A percentile compares a stretch with the other conserved stretches of the same genome.
Conservation (phyloP, 2,113 vertebrate species). For the Zeus faber region DNA sequence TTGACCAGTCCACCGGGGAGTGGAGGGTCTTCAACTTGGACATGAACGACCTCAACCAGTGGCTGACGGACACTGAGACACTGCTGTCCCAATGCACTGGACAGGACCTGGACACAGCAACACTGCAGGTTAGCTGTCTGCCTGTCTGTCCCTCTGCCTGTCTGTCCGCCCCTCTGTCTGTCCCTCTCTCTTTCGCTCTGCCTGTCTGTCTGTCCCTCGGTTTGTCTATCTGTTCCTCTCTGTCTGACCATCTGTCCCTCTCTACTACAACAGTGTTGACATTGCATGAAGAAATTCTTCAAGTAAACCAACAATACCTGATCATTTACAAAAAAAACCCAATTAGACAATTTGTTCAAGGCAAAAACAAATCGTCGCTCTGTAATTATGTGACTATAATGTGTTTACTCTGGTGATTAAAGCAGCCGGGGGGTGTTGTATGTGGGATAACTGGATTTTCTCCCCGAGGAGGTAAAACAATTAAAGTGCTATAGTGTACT, state of each 20-base stretch:
- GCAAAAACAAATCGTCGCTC: conserved; percentile 17
- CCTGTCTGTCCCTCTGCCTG: background rate
- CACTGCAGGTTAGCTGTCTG: conserved; percentile 71
- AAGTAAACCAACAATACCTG: conserved; percentile 1
- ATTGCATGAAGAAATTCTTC: background rate
- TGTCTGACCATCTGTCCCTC: too few relatives aligned
- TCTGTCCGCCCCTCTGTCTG: too few relatives aligned
- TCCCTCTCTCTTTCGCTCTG: too few relatives aligned
- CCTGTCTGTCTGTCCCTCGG: background rate
- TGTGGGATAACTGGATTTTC: conserved; percentile 35
- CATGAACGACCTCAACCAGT: conserved; percentile 85
- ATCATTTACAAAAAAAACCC: conserved; percentile 4
- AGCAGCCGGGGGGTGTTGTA: conserved; percentile 18
- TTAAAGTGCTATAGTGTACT: background rate
- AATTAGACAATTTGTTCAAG: too few relatives aligned
- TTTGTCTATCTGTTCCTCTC: background rate
- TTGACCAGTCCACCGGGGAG: conserved; percentile 82
- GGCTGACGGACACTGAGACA: conserved; percentile 82
- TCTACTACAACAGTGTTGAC: too few relatives aligned
- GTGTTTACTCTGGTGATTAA: conserved; percentile 3
- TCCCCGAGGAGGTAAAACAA: background rate
- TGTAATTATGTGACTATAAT: conserved; percentile 5
- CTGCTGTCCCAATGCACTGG: conserved; percentile 69
- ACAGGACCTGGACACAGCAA: conserved; percentile 74
- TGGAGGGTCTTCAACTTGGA: conserved; percentile 93